These are phyloP conservation scores for Plectropomus leopardus DNA, from an alignment of 2,113 vertebrate species.

Conservation along the genomic window DNA sequence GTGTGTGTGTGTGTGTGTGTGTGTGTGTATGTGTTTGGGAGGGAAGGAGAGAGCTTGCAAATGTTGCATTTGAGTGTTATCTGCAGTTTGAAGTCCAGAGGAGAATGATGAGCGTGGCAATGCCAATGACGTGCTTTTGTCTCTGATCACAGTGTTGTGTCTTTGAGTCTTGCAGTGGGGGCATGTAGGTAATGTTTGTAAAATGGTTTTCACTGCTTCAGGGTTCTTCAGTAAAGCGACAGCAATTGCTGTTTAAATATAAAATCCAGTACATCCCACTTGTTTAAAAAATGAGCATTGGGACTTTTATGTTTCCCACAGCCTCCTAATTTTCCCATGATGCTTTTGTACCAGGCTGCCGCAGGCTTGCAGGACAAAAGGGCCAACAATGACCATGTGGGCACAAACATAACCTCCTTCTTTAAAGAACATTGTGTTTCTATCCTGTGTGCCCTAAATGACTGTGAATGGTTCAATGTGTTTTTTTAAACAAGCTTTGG, in stretches of 20 bases:
- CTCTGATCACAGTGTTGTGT: constrained; percentile 21
- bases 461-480: constrained; percentile 49
- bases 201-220: constrained; percentile 1
- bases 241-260: constrained; percentile 3
- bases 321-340: constrained; percentile 16
- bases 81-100: constrained; percentile 8
- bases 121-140: constrained; percentile 8
- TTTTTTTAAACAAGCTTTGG: constrained; percentile 47
- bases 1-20: background rate
- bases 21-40: background rate
- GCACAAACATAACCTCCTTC: constrained; percentile 15
- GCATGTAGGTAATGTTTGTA: constrained; percentile 5
- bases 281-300: background rate
- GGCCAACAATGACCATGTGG: constrained; percentile 1
- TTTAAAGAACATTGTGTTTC: constrained; percentile 46
- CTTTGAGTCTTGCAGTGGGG: background rate
- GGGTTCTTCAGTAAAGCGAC: background rate
- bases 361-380: constrained; percentile 37
- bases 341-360: constrained; percentile 5
- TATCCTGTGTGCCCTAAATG: constrained; percentile 50
- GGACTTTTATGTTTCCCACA: background rate
- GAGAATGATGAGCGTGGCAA: background rate
- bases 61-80: constrained; percentile 23
- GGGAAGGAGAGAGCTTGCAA: background rate
- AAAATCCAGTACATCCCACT: constrained; percentile 7